Conservation (phyloP, 1,140 invertebrate genomes). For the Stratiolaelaps scimitus region DNA sequence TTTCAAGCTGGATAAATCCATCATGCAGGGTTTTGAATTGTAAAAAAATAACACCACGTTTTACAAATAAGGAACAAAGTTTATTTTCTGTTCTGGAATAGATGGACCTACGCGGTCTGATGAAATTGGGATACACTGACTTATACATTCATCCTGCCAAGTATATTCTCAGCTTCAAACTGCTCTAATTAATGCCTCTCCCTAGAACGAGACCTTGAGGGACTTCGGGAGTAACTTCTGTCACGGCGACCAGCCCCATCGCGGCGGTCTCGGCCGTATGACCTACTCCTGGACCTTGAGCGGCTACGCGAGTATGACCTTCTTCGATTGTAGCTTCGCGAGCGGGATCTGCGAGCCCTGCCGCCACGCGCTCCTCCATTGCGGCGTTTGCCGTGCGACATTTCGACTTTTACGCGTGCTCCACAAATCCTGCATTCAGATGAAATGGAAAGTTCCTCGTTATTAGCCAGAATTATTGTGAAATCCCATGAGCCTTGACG, state of each 20-base stretch:
- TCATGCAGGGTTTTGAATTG: too few species aligned
- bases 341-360: constrained; percentile 33
- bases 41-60: too few species aligned
- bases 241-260: constrained; percentile 15
- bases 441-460: not conserved
- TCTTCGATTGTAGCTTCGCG: constrained; percentile 5
- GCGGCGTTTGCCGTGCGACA: constrained; percentile 68
- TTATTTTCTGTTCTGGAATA: too few species aligned
- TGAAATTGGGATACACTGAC: too few species aligned
- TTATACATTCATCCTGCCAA: too few species aligned
- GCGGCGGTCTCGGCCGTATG: constrained; percentile 10
- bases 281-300: constrained; percentile 12
- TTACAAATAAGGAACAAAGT: too few species aligned
- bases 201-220: constrained; percentile 25
- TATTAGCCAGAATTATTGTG: too few species aligned
- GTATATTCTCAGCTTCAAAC: too few species aligned
- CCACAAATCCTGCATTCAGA: constrained; percentile 60
- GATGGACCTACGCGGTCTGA: too few species aligned
- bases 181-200: constrained; percentile 1
- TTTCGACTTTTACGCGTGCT: constrained; percentile 66
- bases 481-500: too few species aligned
- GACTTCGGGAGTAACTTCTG: constrained; percentile 19
- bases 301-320: constrained; percentile 20
- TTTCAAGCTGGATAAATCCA: too few species aligned
- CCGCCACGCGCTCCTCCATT: constrained; percentile 51